Conservation (phyloP, 2,888 invertebrate genomes). For the Dascillus cervinus region DNA sequence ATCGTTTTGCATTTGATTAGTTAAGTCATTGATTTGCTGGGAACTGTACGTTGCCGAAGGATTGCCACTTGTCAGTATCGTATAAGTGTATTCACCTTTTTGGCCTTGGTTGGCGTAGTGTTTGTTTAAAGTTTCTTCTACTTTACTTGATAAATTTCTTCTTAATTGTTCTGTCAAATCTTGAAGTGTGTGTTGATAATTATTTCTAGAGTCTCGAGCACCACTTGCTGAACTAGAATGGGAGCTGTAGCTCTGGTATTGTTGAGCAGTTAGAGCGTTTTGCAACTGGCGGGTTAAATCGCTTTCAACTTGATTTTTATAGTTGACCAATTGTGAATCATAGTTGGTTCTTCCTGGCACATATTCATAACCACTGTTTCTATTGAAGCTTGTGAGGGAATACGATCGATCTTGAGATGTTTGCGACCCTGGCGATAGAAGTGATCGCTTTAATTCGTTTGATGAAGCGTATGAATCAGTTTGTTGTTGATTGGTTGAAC, state of each 20-base stretch:
- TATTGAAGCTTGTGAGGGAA: neutral
- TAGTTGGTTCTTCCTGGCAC: conserved; percentile 4
- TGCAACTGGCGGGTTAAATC: conserved; percentile 29
- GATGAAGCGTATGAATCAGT: neutral
- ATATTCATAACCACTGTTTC: conserved; percentile 5
- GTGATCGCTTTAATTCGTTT: neutral
- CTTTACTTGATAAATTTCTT: conserved; percentile 33
- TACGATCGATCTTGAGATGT: neutral
- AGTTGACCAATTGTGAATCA: conserved; percentile 14
- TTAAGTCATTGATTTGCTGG: conserved; percentile 28
- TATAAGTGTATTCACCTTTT: conserved; percentile 21
- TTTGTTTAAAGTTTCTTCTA: conserved; percentile 25
- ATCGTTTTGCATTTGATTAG: conserved; percentile 31
- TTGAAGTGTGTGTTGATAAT: conserved; percentile 26
- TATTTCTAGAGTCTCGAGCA: too few species aligned
- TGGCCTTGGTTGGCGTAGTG: conserved; percentile 21
- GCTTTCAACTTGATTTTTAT: conserved; percentile 16
- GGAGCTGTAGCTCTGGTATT: conserved; percentile 14
- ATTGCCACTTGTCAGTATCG: conserved; percentile 18
- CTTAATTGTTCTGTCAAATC: conserved; percentile 34
- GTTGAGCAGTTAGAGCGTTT: conserved; percentile 20
- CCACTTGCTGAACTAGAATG: conserved; percentile 14
- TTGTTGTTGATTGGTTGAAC: conserved; percentile 1
- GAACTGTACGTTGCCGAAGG: conserved; percentile 22
- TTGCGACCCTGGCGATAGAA: neutral